A percentile compares a stretch with the other conserved stretches of the same genome.
These are phyloP conservation scores for Gari tellinella DNA, from an alignment of 2,888 invertebrate genomes.

Conservation along the genomic window DNA sequence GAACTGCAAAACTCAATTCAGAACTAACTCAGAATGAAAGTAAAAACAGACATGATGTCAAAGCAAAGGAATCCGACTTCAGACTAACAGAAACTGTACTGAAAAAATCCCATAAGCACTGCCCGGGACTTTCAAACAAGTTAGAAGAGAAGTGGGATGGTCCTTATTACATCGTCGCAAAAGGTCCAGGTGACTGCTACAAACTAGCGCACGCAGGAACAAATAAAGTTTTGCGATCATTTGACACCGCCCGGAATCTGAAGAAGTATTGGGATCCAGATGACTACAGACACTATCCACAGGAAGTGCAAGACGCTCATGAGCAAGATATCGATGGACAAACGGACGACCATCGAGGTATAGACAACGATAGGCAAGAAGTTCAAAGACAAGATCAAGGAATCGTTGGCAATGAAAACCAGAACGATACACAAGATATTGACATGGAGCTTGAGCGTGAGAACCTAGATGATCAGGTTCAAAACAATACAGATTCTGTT, in stretches of 20 bases:
- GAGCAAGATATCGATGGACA: too few species aligned
- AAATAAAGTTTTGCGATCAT: slow-evolving; percentile 8
- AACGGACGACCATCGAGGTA: too few species aligned
- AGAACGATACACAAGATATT: too few species aligned
- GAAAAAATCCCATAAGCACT: slow-evolving; percentile 19
- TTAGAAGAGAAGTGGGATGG: slow-evolving; percentile 30
- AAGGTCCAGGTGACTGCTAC: slow-evolving; percentile 23
- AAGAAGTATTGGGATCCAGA: too few species aligned
- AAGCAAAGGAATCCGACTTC: slow-evolving; percentile 31
- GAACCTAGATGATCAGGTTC: too few species aligned
- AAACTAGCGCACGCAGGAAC: slow-evolving; percentile 23
- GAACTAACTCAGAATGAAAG: slow-evolving; percentile 26
- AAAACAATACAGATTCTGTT: too few species aligned
- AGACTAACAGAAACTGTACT: slow-evolving; percentile 18
- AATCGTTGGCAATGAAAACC: too few species aligned
- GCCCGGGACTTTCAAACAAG: slow-evolving; percentile 15
- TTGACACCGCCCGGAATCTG: slow-evolving; percentile 21
- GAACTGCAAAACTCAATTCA: slow-evolving; percentile 17
- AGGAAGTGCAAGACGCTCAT: too few species aligned
- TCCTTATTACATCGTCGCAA: slow-evolving; percentile 19
- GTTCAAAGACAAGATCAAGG: too few species aligned
- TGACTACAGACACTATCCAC: too few species aligned
- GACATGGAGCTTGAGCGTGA: too few species aligned
- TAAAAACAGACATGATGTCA: slow-evolving; percentile 32
- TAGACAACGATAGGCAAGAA: too few species aligned